phyloP scores from a whole-genome alignment of 2,113 vertebrate genomes.

The Serilophus lunatus region DNA sequence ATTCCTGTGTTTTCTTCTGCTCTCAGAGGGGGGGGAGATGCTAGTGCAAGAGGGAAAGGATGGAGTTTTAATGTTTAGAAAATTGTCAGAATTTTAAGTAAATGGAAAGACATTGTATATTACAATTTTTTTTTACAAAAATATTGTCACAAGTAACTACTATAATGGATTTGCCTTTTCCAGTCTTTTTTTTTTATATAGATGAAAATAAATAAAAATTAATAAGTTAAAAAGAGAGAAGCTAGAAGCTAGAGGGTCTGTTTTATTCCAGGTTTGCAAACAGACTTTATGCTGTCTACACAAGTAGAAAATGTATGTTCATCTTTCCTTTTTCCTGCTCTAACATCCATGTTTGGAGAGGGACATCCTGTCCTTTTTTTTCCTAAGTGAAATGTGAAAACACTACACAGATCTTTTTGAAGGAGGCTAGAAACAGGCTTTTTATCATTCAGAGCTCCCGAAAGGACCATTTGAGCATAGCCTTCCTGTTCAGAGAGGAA shows the following conservation, averaged over 20 bases:
- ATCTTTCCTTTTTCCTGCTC: slow-evolving; percentile 72
- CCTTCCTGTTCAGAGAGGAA: slow-evolving; percentile 79
- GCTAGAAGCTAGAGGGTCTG: not conserved
- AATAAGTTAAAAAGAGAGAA: not conserved
- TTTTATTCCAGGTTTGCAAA: slow-evolving; percentile 44
- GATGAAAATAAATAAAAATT: slow-evolving; percentile 2
- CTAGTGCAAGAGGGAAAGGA: not conserved
- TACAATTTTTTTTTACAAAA: not conserved
- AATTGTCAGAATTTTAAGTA: not conserved
- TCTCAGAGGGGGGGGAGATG: not conserved
- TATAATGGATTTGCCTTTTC: not conserved
- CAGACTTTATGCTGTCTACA: slow-evolving; percentile 55
- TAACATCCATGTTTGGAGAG: slow-evolving; percentile 71
- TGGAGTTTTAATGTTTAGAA: not conserved
- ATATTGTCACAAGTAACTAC: not conserved
- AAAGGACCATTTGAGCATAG: slow-evolving; percentile 61
- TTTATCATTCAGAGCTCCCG: slow-evolving; percentile 71
- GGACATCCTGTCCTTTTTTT: slow-evolving; percentile 70
- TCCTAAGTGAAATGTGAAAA: slow-evolving; percentile 52
- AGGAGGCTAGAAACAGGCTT: slow-evolving; percentile 47
- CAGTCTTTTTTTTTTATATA: not conserved
- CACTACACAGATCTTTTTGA: slow-evolving; percentile 35
- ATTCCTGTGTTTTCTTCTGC: not conserved
- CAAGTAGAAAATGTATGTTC: slow-evolving; percentile 63
- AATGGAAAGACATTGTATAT: not conserved